These are phyloP conservation scores for Rhinoderma darwinii DNA, from an alignment of 2,113 vertebrate genomes.

Conservation along the genomic window DNA sequence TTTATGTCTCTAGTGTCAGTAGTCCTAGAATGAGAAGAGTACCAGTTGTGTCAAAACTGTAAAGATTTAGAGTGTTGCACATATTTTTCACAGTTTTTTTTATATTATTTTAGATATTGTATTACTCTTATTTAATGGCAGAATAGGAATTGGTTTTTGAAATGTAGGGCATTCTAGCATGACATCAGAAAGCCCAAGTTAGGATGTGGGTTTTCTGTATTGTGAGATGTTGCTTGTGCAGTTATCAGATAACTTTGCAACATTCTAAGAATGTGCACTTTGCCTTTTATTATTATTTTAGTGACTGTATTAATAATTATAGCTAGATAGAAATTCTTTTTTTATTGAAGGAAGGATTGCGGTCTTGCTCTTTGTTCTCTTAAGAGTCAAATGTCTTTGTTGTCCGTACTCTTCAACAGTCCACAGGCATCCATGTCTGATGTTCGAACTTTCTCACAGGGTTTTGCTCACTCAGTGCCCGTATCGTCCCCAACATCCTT, in stretches of 20 bases:
- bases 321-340: neutral
- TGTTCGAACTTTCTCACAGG: too few relatives aligned
- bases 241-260: neutral
- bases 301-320: neutral
- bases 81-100: too few relatives aligned
- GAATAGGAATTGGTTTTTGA: neutral
- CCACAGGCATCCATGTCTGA: too few relatives aligned
- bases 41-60: neutral
- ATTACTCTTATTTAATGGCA: neutral
- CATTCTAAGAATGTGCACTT: neutral
- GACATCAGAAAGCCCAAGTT: neutral
- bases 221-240: neutral
- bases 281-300: too few relatives aligned
- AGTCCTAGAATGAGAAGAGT: neutral
- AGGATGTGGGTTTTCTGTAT: neutral
- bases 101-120: neutral
- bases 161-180: neutral
- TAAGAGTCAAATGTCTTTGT: too few relatives aligned
- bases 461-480: too few relatives aligned
- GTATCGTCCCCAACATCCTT: too few relatives aligned
- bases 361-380: too few relatives aligned
- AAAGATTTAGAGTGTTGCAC: neutral
- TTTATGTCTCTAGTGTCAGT: too few relatives aligned
- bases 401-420: too few relatives aligned
- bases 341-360: too few relatives aligned